Evolutionary conservation across 2,797 vertebrate genomes (phyloP).

Genomic region (Muscicapa comitata): DNA sequence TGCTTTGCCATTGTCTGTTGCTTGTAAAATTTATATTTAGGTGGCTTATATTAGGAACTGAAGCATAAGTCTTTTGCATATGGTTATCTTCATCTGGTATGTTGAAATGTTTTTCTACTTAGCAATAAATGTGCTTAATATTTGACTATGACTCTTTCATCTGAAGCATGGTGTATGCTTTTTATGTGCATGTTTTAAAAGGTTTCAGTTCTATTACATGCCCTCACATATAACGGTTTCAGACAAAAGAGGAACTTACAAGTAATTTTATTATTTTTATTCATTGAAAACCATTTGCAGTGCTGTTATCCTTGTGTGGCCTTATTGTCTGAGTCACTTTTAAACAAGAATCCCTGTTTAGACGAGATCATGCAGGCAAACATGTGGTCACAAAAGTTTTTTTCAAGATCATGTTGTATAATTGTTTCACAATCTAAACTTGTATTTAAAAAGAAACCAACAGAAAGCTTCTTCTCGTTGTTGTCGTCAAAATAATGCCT

Average conservation of each 20-base stretch:
- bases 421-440: conserved; percentile 26
- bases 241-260: not conserved
- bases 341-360: conserved; percentile 4
- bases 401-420: not conserved
- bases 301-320: not conserved
- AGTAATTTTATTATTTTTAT: conserved; percentile 5
- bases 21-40: conserved; percentile 4
- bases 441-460: conserved; percentile 4
- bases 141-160: not conserved
- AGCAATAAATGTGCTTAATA: not conserved
- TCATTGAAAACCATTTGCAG: not conserved
- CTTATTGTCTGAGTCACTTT: conserved; percentile 12
- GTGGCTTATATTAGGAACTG: not conserved
- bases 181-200: not conserved
- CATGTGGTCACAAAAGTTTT: not conserved
- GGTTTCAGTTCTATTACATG: not conserved
- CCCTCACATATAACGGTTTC: not conserved
- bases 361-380: conserved; percentile 13
- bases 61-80: not conserved
- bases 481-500: not conserved
- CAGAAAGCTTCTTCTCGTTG: conserved; percentile 11
- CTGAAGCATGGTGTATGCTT: not conserved
- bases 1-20: not conserved
- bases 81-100: not conserved
- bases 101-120: conserved; percentile 6